Percentiles rank a stretch among this genome's conserved stretches.
phyloP scores from a whole-genome alignment of 2,888 invertebrate species.

The Uropetala carovei region DNA sequence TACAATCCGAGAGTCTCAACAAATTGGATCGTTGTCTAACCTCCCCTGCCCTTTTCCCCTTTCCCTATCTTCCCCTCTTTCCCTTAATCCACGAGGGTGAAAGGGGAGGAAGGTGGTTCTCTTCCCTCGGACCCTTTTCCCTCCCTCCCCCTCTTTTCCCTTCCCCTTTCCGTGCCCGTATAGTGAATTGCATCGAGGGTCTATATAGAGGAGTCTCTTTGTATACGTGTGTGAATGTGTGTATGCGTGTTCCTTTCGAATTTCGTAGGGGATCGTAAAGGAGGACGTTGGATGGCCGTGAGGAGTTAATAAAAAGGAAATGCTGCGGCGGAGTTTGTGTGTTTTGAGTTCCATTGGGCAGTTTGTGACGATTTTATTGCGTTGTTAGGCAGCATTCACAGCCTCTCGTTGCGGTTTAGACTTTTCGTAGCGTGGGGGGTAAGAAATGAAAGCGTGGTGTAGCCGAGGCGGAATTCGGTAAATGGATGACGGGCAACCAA shows the following conservation, averaged over 20 bases:
- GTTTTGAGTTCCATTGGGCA: constrained; percentile 3
- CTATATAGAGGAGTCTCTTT: constrained; percentile 35
- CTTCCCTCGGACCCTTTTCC: not conserved
- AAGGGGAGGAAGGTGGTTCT: not conserved
- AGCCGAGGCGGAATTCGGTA: not conserved
- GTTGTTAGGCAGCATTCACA: constrained; percentile 9
- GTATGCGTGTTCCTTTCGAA: constrained; percentile 42
- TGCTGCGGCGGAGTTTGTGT: constrained; percentile 5
- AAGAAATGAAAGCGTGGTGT: not conserved
- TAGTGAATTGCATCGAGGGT: constrained; percentile 16
- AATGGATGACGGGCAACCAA: not conserved
- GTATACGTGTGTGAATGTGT: constrained; percentile 34
- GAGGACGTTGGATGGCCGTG: constrained; percentile 28
- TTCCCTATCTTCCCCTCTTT: constrained; percentile 23
- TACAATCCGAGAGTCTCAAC: constrained; percentile 56
- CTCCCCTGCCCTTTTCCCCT: constrained; percentile 48
- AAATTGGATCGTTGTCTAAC: constrained; percentile 64
- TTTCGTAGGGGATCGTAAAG: constrained; percentile 47
- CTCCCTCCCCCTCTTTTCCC: not conserved
- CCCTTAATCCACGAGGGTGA: not conserved
- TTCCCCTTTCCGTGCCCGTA: not conserved
- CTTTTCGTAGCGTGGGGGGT: not conserved
- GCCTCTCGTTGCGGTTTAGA: constrained; percentile 11
- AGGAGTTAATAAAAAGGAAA: constrained; percentile 54
- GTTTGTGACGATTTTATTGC: constrained; percentile 46